Percentiles rank a stretch among this genome's conserved stretches.
These are phyloP conservation scores for Acipenser oxyrinchus DNA, from an alignment of 2,797 vertebrate genomes.

Conservation along the genomic window DNA sequence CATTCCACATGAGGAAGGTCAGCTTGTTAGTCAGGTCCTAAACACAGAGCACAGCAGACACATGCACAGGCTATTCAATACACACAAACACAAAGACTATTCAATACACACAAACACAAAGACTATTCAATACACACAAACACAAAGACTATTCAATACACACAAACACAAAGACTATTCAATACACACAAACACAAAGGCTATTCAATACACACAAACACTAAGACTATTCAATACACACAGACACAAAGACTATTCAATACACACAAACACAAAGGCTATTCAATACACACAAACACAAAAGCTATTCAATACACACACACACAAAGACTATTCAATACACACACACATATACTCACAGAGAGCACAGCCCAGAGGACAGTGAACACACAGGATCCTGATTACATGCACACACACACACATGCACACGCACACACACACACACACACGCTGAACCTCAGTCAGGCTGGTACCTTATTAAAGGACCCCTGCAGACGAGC, in stretches of 20 bases:
- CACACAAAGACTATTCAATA: no score
- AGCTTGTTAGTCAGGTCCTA: constrained; percentile 58
- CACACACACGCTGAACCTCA: neutral
- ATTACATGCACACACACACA: neutral
- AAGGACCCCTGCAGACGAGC: constrained; percentile 40
- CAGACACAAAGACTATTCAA: neutral
- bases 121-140: no score
- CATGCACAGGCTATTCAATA: neutral
- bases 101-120: no score
- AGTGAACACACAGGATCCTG: neutral
- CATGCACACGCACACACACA: neutral
- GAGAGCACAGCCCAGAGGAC: no score
- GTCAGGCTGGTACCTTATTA: constrained; percentile 40
- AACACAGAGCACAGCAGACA: neutral
- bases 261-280: no score
- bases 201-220: no score
- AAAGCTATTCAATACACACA: no score
- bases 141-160: no score
- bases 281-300: no score
- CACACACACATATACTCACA: no score
- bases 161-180: no score
- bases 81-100: neutral
- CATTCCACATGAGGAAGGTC: constrained; percentile 59
- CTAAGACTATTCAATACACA: neutral
- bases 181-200: no score